Evolutionary conservation across 2,797 vertebrate species (phyloP), one percentile per base, ranked within the genome.

Genomic region (Lutra lutra): DNA sequence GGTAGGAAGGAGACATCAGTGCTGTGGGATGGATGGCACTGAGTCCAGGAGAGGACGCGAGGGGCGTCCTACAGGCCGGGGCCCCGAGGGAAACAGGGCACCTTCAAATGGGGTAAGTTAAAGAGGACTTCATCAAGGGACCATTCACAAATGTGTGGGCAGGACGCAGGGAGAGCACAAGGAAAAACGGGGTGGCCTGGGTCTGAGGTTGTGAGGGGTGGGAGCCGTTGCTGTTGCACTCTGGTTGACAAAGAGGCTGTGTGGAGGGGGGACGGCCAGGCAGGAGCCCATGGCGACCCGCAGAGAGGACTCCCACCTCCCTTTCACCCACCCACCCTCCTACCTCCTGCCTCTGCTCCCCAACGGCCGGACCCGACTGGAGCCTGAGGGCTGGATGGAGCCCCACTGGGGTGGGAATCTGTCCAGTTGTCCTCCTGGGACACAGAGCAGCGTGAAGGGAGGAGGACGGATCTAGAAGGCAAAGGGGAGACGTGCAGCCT

Each of bases 391-490:
- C 32, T 4, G 3, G 48, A 6, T 54, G 51, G 40, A 38, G 29
- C 14, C 11, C 66, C 32, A 18, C 20, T 17, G 9, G 18, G 10
- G 23, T 11, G 20, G 14, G 17, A 5, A 23, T 27, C 51, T 29
- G 4, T 8, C 27, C 2, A 17, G 25, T 17, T 7, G 1, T 25
- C 48, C 70, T 95, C 35, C 51, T 0, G 46, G 27, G 79, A 56
- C 13, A 0, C 27, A 5, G 15, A 35, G 80, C 60, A 64, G 17
- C 0, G 0, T 15, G 35, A 84, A 38, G 72, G 51, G 13, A 25
- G 18, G 32, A 56, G 56, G 5, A 43, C 5, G 20, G 56, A 14
- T 17, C 93, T 75, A 17, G 66, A 91, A 58, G 82, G 66, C 17
- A 2, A 38, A 23, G n/a, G 48, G 48, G 66, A 51, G 58, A 35